These are phyloP conservation scores for Nymphalis io DNA, from an alignment of 1,140 invertebrate species.

Conservation along the genomic window DNA sequence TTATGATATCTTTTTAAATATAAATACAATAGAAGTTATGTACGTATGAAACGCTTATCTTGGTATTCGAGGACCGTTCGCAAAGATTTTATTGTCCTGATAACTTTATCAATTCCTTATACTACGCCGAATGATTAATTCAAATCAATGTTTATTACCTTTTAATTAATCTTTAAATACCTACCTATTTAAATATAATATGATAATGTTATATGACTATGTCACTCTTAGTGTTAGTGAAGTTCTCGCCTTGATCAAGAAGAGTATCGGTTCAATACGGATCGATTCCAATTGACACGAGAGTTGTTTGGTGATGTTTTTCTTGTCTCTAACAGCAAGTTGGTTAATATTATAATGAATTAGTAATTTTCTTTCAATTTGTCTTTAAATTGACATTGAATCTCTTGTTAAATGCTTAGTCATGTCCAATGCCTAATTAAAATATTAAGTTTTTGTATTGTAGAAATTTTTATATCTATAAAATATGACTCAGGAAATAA, in stretches of 20 bases:
- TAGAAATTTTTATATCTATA: no score
- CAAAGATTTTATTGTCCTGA: conserved; percentile 48
- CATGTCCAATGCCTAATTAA: not conserved
- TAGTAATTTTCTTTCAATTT: no score
- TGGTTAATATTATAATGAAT: not conserved
- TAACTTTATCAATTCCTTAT: conserved; percentile 34
- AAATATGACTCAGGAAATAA: no score
- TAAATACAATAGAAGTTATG: conserved; percentile 21
- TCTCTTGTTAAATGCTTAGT: no score
- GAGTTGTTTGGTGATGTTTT: no score
- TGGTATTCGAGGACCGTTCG: conserved; percentile 40
- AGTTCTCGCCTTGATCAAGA: no score
- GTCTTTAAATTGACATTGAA: no score
- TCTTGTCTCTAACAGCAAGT: no score
- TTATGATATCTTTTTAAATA: conserved; percentile 20
- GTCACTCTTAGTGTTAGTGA: no score
- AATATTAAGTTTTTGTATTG: not conserved
- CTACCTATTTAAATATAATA: not conserved
- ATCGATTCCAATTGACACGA: no score
- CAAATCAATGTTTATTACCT: not conserved
- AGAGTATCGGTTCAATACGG: no score
- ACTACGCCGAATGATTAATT: conserved; percentile 14
- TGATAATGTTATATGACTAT: no score
- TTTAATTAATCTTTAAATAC: conserved; percentile 1
- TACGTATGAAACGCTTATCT: conserved; percentile 35